Base-by-base conservation (phyloP, 1,140 invertebrate species). In the Lethrus apterus region DNA sequence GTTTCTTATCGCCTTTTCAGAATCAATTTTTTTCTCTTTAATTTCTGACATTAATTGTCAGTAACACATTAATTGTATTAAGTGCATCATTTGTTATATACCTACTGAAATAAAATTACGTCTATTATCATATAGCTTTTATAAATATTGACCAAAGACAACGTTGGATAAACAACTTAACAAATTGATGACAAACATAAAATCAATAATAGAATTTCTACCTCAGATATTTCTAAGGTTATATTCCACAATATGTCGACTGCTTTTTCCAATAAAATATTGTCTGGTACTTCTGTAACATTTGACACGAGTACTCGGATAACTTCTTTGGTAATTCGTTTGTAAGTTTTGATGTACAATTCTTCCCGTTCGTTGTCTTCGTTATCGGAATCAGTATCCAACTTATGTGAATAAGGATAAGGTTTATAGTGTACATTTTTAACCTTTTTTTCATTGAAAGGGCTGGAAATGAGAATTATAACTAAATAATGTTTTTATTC, bases 371-470 rank as follows among this genome's bases (percentile, higher is more conserved):
- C 21, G 47, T 42, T 15, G 20, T 29, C 20, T 59, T 59, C 15
- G 51, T 50, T 14, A 57, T 46, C 14, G 21, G 15, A 10, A 10
- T 59, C 33, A 43, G 49, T 14, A 10, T 31, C 13, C 10, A 45
- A n/a, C n/a, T n/a, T n/a, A n/a, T n/a, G n/a, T n/a, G n/a, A n/a
- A n/a, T n/a, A n/a, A n/a, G n/a, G n/a, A n/a, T n/a, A n/a, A n/a
- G n/a, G n/a, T 11, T 56, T 52, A 13, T n/a, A n/a, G n/a, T n/a
- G n/a, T n/a, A 60, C 58, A 3, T 56, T 62, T 41, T 57, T 62
- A 15, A 19, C 30, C 1, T 20, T 57, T 55, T 17, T 63, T 55
- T 15, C 10, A 31, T 43, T 44, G 26, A 51, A 48, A 3, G 46
- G 46, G 17, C 44, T 48, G 15, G 14, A 49, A 26, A 10, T 8